Conservation (phyloP, 2,797 vertebrate genomes). For the Merluccius polli region DNA sequence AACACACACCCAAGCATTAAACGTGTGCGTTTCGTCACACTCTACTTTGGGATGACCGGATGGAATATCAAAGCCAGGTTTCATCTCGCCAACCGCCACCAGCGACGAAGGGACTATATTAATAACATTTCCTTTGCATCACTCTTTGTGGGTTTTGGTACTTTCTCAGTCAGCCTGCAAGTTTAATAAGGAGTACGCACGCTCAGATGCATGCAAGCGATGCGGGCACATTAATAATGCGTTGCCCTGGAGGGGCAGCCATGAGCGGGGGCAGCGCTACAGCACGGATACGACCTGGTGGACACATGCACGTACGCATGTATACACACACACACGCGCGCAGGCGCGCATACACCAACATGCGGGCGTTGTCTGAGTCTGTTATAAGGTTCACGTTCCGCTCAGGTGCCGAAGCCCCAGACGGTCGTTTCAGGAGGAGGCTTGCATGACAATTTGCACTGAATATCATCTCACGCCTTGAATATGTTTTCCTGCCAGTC, state of each 20-base stretch:
- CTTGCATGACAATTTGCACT: constrained; percentile 34
- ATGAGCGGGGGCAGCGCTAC: neutral
- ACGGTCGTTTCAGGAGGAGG: constrained; percentile 44
- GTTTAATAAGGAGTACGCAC: constrained; percentile 10
- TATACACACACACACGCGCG: neutral
- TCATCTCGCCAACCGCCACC: constrained; percentile 1
- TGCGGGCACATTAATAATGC: constrained; percentile 26
- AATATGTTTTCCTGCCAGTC: constrained; percentile 38
- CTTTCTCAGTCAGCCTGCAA: neutral
- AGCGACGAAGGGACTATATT: neutral
- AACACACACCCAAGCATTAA: neutral
- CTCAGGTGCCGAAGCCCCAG: constrained; percentile 43
- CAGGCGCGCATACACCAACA: neutral
- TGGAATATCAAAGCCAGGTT: constrained; percentile 20
- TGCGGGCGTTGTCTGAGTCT: constrained; percentile 16
- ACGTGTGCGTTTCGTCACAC: neutral
- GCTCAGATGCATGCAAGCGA: neutral
- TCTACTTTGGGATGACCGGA: neutral
- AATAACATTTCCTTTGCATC: constrained; percentile 10
- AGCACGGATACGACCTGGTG: constrained; percentile 8
- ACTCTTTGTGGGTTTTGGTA: neutral
- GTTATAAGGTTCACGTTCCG: constrained; percentile 29
- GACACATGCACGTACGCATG: constrained; percentile 24
- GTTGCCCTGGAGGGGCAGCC: constrained; percentile 14
- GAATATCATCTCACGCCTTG: constrained; percentile 45